Conservation (phyloP, 2,113 vertebrate species). For the Phyllostomus discolor region DNA sequence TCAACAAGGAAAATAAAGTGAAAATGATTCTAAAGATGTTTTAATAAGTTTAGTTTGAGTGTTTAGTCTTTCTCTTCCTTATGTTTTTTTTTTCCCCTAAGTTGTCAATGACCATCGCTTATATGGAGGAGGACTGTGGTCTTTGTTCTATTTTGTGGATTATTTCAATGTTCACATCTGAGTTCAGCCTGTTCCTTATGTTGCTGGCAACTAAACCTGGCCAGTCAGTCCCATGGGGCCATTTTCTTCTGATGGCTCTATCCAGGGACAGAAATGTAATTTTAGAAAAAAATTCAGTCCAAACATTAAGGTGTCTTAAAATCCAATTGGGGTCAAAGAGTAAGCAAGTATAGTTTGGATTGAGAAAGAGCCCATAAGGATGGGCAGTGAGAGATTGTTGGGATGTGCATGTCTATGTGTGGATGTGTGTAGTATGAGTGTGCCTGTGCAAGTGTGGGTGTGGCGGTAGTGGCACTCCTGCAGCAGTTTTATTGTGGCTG, state of each 20-base stretch:
- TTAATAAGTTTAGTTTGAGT: background rate
- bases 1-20: background rate
- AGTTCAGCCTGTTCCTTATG: background rate
- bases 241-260: background rate
- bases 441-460: background rate
- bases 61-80: background rate
- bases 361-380: background rate
- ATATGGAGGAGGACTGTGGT: too few relatives aligned
- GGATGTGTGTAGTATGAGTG: background rate
- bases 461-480: background rate
- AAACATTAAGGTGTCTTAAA: background rate
- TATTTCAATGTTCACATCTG: background rate
- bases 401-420: background rate
- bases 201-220: background rate
- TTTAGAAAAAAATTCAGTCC: background rate
- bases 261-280: background rate
- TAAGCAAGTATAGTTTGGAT: background rate
- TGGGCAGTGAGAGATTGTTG: background rate
- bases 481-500: too few relatives aligned
- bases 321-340: background rate
- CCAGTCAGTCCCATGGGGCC: background rate
- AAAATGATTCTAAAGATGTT: background rate
- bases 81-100: background rate
- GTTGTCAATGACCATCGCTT: background rate
- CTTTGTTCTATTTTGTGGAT: background rate